Base-by-base conservation (phyloP, 2,888 invertebrate genomes). In the Andrena fulva region DNA sequence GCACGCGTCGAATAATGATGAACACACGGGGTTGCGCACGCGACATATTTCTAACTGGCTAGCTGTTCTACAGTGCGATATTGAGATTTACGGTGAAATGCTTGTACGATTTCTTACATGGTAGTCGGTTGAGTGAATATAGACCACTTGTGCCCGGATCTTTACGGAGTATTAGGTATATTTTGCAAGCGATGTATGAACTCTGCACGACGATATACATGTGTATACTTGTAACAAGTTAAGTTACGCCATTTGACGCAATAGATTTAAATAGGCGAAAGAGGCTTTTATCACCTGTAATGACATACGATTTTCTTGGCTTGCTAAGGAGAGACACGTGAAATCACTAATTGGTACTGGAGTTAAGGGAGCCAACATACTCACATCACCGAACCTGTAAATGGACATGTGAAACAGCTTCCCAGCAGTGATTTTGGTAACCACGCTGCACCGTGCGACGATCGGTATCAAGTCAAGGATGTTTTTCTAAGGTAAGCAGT, bases 401-500 rank as follows among this genome's bases (percentile, higher is more conserved):
- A 92, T 62, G 6, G 92, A 92, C 27, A 92, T 72, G n/a, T 89
- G 82, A 16, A 90, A 74, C 75, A 92, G 74, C 74, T 91, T 92
- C 20, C 90, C 91, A 60, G 92, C 92, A 8, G 91, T 92, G 42
- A 92, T 88, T 62, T 86, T 87, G 2, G 84, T 80, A 0, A 88
- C 87, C 64, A 77, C 66, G 35, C 85, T 90, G 4, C 90, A 85
- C 35, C 90, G 87, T 8, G 84, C 31, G 3, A 92, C 85, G 59
- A 92, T 85, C 35, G 91, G 56, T 50, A 90, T 86, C 33, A 92
- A 54, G 20, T 87, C 85, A 0, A 85, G 79, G 0, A 91, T 86
- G 54, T 80, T 86, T 64, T 87, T 89, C 0, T 68, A 64, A 12
- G 87, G 90, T 5, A 92, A 67, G n/a, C 75, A 74, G 48, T 92